phyloP scores from a whole-genome alignment of 92 coral and sea anemone species.

The Paramuricea clavata region DNA sequence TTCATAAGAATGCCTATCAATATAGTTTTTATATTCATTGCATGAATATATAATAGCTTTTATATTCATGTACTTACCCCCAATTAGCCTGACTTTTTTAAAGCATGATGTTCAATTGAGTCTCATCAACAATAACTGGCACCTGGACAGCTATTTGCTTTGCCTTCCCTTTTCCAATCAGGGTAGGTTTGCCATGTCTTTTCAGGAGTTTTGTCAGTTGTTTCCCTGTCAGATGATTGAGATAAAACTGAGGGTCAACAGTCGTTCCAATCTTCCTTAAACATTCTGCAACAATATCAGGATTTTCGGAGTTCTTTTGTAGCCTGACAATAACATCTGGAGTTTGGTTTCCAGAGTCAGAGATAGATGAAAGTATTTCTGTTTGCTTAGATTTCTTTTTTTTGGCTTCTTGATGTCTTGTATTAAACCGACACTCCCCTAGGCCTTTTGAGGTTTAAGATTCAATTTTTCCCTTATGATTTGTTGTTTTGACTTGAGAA shows the following conservation, averaged over 20 bases:
- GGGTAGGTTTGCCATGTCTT: conserved; percentile 64
- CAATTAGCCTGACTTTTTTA: conserved; percentile 29
- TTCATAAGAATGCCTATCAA: no score
- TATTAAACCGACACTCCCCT: conserved; percentile 55
- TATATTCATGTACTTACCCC: background rate
- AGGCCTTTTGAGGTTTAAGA: conserved; percentile 62
- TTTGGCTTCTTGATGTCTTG: conserved; percentile 52
- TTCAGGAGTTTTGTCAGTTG: conserved; percentile 39
- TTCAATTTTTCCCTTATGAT: conserved; percentile 55
- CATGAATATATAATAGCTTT: no score
- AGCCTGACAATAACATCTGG: conserved; percentile 24
- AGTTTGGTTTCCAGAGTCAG: conserved; percentile 12
- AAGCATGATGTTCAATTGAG: conserved; percentile 20
- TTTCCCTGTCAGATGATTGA: conserved; percentile 55
- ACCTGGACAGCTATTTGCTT: conserved; percentile 58
- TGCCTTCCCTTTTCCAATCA: conserved; percentile 66
- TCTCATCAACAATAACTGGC: background rate
- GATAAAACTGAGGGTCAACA: background rate
- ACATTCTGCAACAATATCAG: conserved; percentile 45
- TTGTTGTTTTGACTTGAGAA: conserved; percentile 69
- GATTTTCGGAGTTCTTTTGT: conserved; percentile 42
- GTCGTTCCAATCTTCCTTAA: conserved; percentile 41
- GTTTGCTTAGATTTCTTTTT: conserved; percentile 27
- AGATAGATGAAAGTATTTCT: conserved; percentile 20
- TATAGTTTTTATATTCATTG: no score